These are phyloP conservation scores for Smutsia gigantea DNA, from an alignment of 2,797 vertebrate species.

Conservation along the genomic window DNA sequence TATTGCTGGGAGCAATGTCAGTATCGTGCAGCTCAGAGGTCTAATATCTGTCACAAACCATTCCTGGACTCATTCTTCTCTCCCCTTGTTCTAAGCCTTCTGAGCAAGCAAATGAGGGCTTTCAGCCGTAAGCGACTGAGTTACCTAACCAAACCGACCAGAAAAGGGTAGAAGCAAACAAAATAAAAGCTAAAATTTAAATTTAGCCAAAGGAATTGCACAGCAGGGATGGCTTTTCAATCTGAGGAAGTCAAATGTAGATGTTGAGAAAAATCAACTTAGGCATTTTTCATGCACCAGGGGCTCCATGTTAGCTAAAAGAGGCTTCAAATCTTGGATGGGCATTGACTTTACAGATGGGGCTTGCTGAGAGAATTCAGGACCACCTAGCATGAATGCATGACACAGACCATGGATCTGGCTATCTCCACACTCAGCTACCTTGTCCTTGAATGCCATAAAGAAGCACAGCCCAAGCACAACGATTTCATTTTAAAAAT, in stretches of 20 bases:
- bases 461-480: background rate
- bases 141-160: conserved; percentile 41
- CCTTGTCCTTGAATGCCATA: background rate
- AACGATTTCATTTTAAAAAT: background rate
- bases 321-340: background rate
- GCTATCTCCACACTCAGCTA: background rate
- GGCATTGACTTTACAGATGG: background rate
- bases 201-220: background rate
- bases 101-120: conserved; percentile 56
- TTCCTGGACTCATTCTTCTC: conserved; percentile 23
- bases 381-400: background rate
- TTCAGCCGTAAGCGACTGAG: background rate
- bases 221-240: background rate
- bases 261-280: conserved; percentile 50
- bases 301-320: background rate
- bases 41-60: conserved; percentile 43
- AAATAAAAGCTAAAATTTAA: conserved; percentile 14
- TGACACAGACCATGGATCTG: background rate
- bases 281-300: background rate
- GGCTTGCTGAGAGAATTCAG: background rate
- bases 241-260: background rate
- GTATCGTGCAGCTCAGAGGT: background rate
- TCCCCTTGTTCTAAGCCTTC: background rate
- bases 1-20: conserved; percentile 17
- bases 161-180: conserved; percentile 46